A percentile compares a stretch with the other conserved stretches of the same genome.
Evolutionary conservation across 2,888 invertebrate species (phyloP).

Genomic region (Prionchulus punctatus): DNA sequence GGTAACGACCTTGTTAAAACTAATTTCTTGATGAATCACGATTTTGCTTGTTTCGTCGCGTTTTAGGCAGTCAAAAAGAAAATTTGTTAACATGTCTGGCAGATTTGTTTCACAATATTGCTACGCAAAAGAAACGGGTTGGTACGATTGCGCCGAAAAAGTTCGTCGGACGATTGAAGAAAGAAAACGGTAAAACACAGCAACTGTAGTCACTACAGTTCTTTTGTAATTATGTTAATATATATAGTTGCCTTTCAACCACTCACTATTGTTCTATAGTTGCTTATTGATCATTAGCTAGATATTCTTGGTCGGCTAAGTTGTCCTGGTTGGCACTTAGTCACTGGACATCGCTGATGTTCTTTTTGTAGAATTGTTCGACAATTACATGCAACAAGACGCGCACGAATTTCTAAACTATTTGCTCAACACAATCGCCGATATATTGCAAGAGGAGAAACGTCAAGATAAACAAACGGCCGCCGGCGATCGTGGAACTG

Average conservation of each 20-base stretch:
- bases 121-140: constrained; percentile 97
- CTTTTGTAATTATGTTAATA: too few species aligned
- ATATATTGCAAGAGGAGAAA: constrained; percentile 52
- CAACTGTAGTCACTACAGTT: background rate
- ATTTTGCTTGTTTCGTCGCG: constrained; percentile 12
- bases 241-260: too few species aligned
- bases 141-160: constrained; percentile 99
- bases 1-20: constrained; percentile 12
- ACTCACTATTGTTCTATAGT: too few species aligned
- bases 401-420: constrained; percentile 99
- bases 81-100: constrained; percentile 91
- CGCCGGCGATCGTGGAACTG: too few species aligned
- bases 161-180: constrained; percentile 88
- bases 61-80: constrained; percentile 51
- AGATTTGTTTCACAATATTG: constrained; percentile 95
- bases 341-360: background rate
- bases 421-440: constrained; percentile 92
- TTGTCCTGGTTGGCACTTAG: background rate
- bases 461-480: constrained; percentile 2
- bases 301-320: background rate
- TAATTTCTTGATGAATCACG: background rate
- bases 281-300: too few species aligned
- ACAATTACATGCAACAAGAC: constrained; percentile 99
- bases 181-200: constrained; percentile 67
- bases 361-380: constrained; percentile 70